Evolutionary conservation across 2,888 invertebrate species (phyloP), one percentile per base, ranked within the genome.

Genomic region (Sesia bembeciformis): DNA sequence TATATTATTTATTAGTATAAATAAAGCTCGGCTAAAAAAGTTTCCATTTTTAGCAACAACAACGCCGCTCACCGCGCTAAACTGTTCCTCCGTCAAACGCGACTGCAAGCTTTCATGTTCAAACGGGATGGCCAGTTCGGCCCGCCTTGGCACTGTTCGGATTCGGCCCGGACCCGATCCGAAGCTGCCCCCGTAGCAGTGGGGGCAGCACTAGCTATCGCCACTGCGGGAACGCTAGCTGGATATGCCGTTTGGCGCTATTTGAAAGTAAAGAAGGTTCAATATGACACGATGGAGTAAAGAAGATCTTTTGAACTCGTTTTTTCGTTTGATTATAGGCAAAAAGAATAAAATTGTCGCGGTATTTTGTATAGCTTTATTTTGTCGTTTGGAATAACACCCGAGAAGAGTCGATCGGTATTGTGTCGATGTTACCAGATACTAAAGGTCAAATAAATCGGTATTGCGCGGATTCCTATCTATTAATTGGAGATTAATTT

Each of bases 271-370:
- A 96, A 96, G 87, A 96, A 96, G 80, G 95, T 97, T 3, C 96
- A 97, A 72, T 97, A 97, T 74, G 96, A 96, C 73, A 96, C 95
- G 6, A 97, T 97, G 96, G 95, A 96, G 83, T 96, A 73, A 78
- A 63, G 58, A 57, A 64, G 63, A 54, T 65, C 66, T 67, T 69
- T 62, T 68, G 66, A 62, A 61, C 61, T 59, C 58, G 50, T n/a
- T 53, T 56, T 52, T 57, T 52, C 42, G 7, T 53, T 54, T 56
- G 23, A 23, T 23, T 23, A 23, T 23, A 23, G 23, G 23, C 23
- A 23, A 23, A 5, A n/a, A 23, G 23, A 5, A 40, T 52, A 51
- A 8, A 8, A 50, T 23, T 23, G 1, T 23, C 23, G 23, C 23
- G 23, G 2, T 23, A 2, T 23, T 42, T 42, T 42, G 1, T 42